Percentiles rank a stretch among this genome's conserved stretches.
Evolutionary conservation across 2,888 invertebrate genomes (phyloP).

Genomic region (Saturnia japonica): DNA sequence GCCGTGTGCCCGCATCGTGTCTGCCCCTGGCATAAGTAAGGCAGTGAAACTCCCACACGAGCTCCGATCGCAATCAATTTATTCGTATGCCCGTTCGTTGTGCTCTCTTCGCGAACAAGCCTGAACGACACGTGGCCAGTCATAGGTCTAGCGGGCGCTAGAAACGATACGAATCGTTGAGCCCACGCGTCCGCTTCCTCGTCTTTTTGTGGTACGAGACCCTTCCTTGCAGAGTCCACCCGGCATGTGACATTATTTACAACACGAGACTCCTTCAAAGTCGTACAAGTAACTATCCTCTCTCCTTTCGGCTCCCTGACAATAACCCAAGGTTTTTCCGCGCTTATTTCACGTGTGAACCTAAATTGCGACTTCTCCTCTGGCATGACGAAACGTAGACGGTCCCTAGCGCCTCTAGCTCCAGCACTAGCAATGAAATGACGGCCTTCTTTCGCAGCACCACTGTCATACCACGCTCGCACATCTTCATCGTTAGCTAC

Average conservation of each 20-base stretch:
- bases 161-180: constrained; percentile 85
- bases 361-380: constrained; percentile 84
- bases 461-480: constrained; percentile 85
- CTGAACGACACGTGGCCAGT: constrained; percentile 91
- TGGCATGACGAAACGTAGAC: constrained; percentile 86
- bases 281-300: constrained; percentile 91
- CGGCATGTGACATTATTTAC: constrained; percentile 91
- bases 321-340: constrained; percentile 89
- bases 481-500: constrained; percentile 87
- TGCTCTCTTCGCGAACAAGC: constrained; percentile 84
- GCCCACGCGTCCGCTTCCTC: constrained; percentile 88
- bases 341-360: constrained; percentile 87
- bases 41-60: constrained; percentile 89
- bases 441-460: constrained; percentile 81
- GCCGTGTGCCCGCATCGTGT: constrained; percentile 84
- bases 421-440: constrained; percentile 89
- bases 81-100: constrained; percentile 63
- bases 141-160: constrained; percentile 84
- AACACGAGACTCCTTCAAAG: constrained; percentile 88
- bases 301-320: constrained; percentile 89
- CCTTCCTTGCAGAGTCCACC: constrained; percentile 85
- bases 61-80: constrained; percentile 81
- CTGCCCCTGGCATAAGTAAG: constrained; percentile 89
- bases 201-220: constrained; percentile 85
- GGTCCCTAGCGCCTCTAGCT: constrained; percentile 87